Percentiles rank a stretch among this genome's conserved stretches.
Evolutionary conservation across 2,113 vertebrate species (phyloP).

Genomic region (Nibea coibor): DNA sequence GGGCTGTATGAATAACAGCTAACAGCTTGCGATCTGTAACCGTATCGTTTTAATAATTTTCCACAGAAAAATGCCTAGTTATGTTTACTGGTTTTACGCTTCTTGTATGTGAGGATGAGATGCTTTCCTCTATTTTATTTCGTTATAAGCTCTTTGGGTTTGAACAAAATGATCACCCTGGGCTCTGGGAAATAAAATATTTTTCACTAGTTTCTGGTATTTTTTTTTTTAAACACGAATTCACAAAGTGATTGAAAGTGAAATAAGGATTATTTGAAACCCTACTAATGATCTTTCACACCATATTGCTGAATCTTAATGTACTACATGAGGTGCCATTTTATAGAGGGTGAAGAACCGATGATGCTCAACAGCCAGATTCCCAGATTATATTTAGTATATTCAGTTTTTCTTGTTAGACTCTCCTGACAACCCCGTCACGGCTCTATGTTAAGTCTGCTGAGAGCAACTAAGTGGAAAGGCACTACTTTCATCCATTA

Average conservation of each 20-base stretch:
- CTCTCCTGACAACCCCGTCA: conserved; percentile 24
- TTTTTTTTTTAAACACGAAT: background rate
- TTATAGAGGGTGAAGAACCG: conserved; percentile 7
- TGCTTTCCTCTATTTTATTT: background rate
- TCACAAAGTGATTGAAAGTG: background rate
- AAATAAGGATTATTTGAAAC: background rate
- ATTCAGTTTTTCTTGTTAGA: conserved; percentile 27
- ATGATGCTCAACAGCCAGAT: conserved; percentile 10
- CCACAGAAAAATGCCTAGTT: no score
- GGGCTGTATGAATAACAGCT: background rate
- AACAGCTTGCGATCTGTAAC: background rate
- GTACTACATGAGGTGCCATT: background rate
- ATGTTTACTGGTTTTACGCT: background rate
- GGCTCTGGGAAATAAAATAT: background rate
- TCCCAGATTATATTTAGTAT: conserved; percentile 23
- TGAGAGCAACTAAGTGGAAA: conserved; percentile 37
- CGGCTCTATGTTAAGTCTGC: conserved; percentile 27
- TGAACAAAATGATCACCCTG: background rate
- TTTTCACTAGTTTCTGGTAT: background rate
- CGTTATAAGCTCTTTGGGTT: background rate
- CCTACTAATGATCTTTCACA: background rate
- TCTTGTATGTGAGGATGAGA: background rate
- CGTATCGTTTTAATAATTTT: background rate
- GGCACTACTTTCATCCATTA: conserved; percentile 54
- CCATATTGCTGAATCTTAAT: background rate